Base-by-base conservation (phyloP, 2,888 invertebrate genomes). In the Eilema griseolum region DNA sequence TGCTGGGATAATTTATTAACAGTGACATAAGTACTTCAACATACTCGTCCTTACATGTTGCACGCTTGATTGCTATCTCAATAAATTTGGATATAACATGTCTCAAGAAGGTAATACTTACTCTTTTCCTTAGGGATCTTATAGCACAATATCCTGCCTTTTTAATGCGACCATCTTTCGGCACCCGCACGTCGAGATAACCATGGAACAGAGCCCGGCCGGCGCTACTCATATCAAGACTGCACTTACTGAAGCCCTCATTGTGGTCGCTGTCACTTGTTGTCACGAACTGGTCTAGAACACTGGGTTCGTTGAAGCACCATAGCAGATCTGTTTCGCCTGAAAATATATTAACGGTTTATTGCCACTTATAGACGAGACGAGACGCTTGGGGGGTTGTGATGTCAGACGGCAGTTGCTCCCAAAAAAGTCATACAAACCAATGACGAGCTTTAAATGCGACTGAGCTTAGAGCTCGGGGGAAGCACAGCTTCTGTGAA, bases 81-180 rank as follows among this genome's bases (percentile, higher is more conserved):
- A 7, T 46, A 46, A 20, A 20, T 0, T 46, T 41, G 16, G 3
- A 41, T 41, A 14, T 41, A 41, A 41, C 16, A 37, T 12, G 12
- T 4, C 7, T 28, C 2, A 41, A 8, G 5, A 37, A 1, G 12
- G 2, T 57, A 23, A 11, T 37, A 78, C 93, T 92, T 90, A 98
- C 98, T 90, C 96, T 95, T 67, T 96, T 95, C 83, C 96, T 95
- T 60, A 96, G 93, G 0, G 98, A 97, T 76, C 96, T 96, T 66
- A 99, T 96, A 83, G 97, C 97, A 80, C 98, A 98, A 89, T 98
- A 99, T 0, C 99, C 99, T 23, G 98, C 96, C 68, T 96, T 95
- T 84, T 97, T 97, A 0, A 97, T 96, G 73, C 93, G 92, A 3
- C 99, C 99, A 95, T 99, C 98, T 87, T 97, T 97, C 0, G 98